Evolutionary conservation across 2,113 vertebrate genomes (phyloP).

Genomic region (Tenrec ecaudatus): DNA sequence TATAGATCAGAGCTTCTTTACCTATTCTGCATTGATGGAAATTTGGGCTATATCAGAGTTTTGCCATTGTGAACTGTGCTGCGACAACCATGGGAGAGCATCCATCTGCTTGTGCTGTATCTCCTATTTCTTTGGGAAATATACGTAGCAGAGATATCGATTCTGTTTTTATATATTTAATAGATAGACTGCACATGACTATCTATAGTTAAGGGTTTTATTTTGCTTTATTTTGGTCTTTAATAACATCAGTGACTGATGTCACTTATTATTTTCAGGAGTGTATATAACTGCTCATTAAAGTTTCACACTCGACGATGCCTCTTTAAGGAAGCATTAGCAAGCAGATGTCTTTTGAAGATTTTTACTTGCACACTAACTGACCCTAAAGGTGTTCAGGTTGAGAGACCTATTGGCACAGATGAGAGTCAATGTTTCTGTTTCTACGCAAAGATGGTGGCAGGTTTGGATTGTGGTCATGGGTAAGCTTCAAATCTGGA

Average conservation of each 20-base stretch:
- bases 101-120: too few species aligned
- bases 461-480: neutral
- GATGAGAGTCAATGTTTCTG: neutral
- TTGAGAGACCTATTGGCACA: neutral
- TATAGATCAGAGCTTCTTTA: too few species aligned
- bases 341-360: neutral
- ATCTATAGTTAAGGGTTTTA: neutral
- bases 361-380: neutral
- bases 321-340: neutral
- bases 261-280: neutral
- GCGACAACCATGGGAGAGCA: too few species aligned
- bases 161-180: too few species aligned
- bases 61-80: too few species aligned
- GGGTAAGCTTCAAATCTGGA: neutral
- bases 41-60: too few species aligned
- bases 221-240: neutral
- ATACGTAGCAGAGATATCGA: too few species aligned
- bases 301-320: neutral
- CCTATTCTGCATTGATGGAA: too few species aligned
- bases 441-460: neutral
- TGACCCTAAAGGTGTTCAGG: neutral
- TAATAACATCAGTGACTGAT: conserved; percentile 32
- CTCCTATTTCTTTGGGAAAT: too few species aligned
- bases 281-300: neutral
- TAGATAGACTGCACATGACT: neutral